Evolutionary conservation across 2,888 invertebrate species (phyloP), one percentile per base, ranked within the genome.

Genomic region (Nudaria mundana): DNA sequence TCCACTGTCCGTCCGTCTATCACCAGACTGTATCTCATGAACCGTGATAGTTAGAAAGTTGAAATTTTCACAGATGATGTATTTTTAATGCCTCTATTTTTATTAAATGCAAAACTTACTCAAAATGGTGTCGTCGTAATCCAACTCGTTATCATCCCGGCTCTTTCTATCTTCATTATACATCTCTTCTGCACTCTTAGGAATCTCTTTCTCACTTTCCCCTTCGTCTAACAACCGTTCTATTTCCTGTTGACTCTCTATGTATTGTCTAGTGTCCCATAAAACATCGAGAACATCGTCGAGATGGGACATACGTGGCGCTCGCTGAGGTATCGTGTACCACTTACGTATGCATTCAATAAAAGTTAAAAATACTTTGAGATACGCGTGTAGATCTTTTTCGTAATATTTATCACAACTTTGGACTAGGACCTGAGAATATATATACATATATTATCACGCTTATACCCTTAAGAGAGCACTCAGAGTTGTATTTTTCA

Each of bases 311-410:
- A 28, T 28, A 4, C 33, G 23, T 18, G 44, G 40, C 2, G 7
- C 15, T 3, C 47, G 10, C 7, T 48, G 38, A 0, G 44, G 12
- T 36, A 33, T 30, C 5, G 23, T 28, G 13, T 41, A 89, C 92
- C 94, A 93, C 40, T 85, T 88, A 29, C 82, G 76, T 13, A 95
- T 79, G 52, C 92, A 91, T 2, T 85, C 75, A 1, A 93, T 74
- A 69, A 94, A 95, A 1, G 92, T 91, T 48, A 92, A 85, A 64
- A 95, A 95, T 2, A 95, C 92, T 72, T 91, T 91, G 29, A 95
- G 73, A 66, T 93, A 95, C 0, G 92, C 89, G 40, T 82, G 75
- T 0, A 91, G 74, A 63, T 93, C 90, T 10, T 79, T 81, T 50
- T 91, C 89, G 66, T 93, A 91, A 56, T 81, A 80, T 66, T 84